Evolutionary conservation across 2,797 vertebrate species (phyloP), one percentile per base, ranked within the genome.

Genomic region (Rhinatrema bivittatum): DNA sequence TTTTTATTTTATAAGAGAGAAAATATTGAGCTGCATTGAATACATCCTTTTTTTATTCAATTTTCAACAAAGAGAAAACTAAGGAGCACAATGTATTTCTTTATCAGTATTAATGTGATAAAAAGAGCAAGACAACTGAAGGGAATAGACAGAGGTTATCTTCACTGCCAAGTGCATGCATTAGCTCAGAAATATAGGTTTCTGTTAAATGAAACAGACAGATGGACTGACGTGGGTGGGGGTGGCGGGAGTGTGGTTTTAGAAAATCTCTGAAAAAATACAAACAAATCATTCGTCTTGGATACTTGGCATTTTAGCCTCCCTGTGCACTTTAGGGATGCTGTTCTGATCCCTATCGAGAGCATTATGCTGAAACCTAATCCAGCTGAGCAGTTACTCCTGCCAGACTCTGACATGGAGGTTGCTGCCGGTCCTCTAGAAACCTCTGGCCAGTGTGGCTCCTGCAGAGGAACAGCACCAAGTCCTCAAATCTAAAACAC

Each of bases 231-330:
- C 46, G 58, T 59, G 53, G 53, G 60, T 41, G 35, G 50, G 42
- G 67, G 60, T 39, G 17, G 26, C 46, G 52, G 51, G 18, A 16
- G 7, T 63, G 73, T 79, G 62, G 54, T 70, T 84, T 55, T 71
- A 75, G 72, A 80, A 73, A 79, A 72, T 65, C 64, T 68, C 70
- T 69, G 52, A 76, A 73, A 81, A 80, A 81, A 78, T 68, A 73
- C 75, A 79, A 82, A 76, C 72, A 76, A 76, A 58, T 72, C 76
- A 74, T 77, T 59, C 29, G 6, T 82, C 79, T 81, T 63, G 47
- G n/a, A 50, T 45, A 53, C 43, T 18, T 53, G 72, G 68, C 63
- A 7, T 70, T 72, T 81, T 70, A 72, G 66, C 73, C 78, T 39
- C 50, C 58, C 24, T 16, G 46, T 69, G 76, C 74, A 79, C 79